These are phyloP conservation scores for Solenopsis fugax DNA, from an alignment of 1,140 invertebrate species.

Conservation along the genomic window DNA sequence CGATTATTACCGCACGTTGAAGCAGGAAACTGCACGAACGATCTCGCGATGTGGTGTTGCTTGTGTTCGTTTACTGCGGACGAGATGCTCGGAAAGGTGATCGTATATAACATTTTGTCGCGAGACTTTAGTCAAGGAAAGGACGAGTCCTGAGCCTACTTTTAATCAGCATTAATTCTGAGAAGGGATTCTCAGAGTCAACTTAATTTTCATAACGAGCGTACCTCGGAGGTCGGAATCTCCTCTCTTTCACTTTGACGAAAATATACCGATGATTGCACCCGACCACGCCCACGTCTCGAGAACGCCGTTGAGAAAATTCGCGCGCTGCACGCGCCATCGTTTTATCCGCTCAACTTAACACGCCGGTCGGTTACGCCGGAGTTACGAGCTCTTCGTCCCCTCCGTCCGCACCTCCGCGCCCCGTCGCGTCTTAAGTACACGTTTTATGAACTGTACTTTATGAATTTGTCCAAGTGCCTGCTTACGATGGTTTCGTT, in stretches of 20 bases:
- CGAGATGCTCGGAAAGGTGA: background rate
- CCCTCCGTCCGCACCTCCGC: background rate
- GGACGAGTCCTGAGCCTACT: background rate
- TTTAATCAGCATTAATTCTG: slow-evolving; percentile 8
- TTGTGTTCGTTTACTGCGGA: background rate
- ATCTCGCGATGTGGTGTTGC: background rate
- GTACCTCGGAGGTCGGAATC: background rate
- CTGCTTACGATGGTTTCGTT: slow-evolving; percentile 72
- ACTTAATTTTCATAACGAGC: slow-evolving; percentile 30
- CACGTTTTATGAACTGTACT: slow-evolving; percentile 74
- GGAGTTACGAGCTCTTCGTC: slow-evolving; percentile 62
- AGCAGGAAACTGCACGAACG: slow-evolving; percentile 9
- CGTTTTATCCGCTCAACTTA: slow-evolving; percentile 73
- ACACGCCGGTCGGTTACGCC: slow-evolving; percentile 67
- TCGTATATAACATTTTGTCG: background rate
- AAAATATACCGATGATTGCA: slow-evolving; percentile 17
- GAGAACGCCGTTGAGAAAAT: slow-evolving; percentile 32
- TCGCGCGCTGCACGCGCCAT: slow-evolving; percentile 61
- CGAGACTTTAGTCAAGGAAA: no score
- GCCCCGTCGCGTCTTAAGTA: slow-evolving; percentile 55
- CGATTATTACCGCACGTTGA: slow-evolving; percentile 42
- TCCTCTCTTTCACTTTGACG: background rate
- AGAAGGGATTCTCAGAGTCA: background rate
- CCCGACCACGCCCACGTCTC: slow-evolving; percentile 31
- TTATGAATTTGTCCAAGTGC: slow-evolving; percentile 78